A percentile compares a stretch with the other conserved stretches of the same genome.
Conservation (phyloP, 2,797 vertebrate genomes). For the Alcedo atthis region DNA sequence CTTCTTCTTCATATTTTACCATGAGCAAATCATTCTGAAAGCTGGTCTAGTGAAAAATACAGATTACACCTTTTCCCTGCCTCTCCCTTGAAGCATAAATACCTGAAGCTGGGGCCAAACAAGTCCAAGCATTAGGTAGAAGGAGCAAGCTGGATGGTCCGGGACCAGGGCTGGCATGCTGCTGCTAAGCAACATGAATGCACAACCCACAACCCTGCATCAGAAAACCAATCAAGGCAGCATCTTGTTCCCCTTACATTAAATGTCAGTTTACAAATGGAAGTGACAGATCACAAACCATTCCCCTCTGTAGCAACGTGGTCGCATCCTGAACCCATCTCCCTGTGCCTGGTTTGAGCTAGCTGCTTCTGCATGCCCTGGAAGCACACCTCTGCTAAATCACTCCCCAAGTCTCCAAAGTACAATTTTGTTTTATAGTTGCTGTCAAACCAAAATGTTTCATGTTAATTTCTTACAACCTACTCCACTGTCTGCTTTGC, state of each 20-base stretch:
- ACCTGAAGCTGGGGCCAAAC: background rate
- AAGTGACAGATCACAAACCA: constrained; percentile 15
- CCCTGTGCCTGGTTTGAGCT: background rate
- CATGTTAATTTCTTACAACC: constrained; percentile 77
- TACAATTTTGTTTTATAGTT: constrained; percentile 70
- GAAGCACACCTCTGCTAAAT: constrained; percentile 53
- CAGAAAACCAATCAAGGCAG: background rate
- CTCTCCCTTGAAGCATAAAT: background rate
- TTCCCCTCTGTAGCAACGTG: background rate
- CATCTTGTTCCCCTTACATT: background rate
- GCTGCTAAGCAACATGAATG: constrained; percentile 23
- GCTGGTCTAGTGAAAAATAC: background rate
- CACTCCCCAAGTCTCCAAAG: constrained; percentile 66
- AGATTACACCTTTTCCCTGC: background rate
- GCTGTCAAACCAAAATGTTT: constrained; percentile 71
- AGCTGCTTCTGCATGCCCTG: background rate
- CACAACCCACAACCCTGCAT: background rate
- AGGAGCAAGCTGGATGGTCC: background rate
- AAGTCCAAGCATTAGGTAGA: background rate
- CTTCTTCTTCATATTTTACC: background rate
- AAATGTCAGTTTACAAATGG: constrained; percentile 26
- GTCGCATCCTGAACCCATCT: background rate
- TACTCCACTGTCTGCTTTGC: constrained; percentile 58
- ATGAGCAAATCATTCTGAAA: fast-evolving
- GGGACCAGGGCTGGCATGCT: background rate